Conservation (phyloP, 2,888 invertebrate species). For the Drosophila nigritarsus region DNA sequence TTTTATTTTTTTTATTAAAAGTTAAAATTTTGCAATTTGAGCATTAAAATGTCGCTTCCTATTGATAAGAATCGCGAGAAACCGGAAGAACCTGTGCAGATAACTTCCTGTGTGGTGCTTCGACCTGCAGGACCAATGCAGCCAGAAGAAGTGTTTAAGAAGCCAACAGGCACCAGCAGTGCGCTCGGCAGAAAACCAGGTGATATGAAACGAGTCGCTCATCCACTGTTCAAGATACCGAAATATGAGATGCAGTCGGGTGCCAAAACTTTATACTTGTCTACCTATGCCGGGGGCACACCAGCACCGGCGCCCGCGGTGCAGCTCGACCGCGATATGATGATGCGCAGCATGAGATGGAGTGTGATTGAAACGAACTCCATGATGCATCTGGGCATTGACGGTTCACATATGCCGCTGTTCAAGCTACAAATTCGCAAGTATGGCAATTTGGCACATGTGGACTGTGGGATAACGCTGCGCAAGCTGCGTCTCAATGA, state of each 20-base stretch:
- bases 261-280: conserved; percentile 4
- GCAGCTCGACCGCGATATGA: too few species aligned
- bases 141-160: too few species aligned
- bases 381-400: conserved; percentile 78
- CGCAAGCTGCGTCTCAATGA: conserved; percentile 84
- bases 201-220: too few species aligned
- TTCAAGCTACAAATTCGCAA: conserved; percentile 81
- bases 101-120: too few species aligned
- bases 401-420: conserved; percentile 58
- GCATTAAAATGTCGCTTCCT: too few species aligned
- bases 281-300: conserved; percentile 1
- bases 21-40: conserved; percentile 22
- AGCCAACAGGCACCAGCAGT: too few species aligned
- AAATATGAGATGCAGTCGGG: conserved; percentile 62
- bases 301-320: conserved; percentile 45
- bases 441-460: conserved; percentile 68
- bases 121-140: too few species aligned
- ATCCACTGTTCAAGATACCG: conserved; percentile 15
- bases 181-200: too few species aligned
- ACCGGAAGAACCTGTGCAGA: too few species aligned
- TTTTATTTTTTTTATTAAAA: conserved; percentile 6
- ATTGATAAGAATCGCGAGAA: too few species aligned
- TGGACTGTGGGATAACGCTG: conserved; percentile 82
- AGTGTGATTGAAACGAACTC: conserved; percentile 82
- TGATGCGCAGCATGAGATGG: conserved; percentile 81